A percentile compares a stretch with the other conserved stretches of the same genome.
Evolutionary conservation across 2,888 invertebrate genomes (phyloP).

Genomic region (Stenichneumon culpator): DNA sequence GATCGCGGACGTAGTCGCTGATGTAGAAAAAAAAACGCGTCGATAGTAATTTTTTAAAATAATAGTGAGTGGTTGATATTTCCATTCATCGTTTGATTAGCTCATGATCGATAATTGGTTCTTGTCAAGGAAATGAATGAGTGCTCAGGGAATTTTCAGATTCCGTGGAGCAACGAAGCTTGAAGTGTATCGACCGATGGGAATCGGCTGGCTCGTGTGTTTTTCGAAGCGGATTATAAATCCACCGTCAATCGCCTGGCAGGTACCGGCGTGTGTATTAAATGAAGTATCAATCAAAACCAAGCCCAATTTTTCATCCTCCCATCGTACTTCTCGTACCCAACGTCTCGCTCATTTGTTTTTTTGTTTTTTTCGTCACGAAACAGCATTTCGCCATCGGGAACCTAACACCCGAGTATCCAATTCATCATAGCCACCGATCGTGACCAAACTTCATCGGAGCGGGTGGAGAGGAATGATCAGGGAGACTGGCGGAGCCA

Average conservation of each 20-base stretch:
- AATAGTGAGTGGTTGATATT: not conserved
- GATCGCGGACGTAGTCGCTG: not conserved
- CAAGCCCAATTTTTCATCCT: not conserved
- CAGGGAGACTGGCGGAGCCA: constrained; percentile 41
- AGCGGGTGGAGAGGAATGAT: constrained; percentile 40
- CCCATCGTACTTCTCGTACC: not conserved
- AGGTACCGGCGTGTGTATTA: not conserved
- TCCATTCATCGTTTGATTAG: not conserved
- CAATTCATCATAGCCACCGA: constrained; percentile 19
- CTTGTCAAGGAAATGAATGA: too few species aligned
- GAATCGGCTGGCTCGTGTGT: not conserved
- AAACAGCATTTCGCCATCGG: constrained; percentile 39
- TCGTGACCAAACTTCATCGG: constrained; percentile 60
- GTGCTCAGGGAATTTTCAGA: too few species aligned
- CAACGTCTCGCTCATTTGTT: not conserved
- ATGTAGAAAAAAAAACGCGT: not conserved
- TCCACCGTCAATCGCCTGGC: not conserved
- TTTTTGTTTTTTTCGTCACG: not conserved
- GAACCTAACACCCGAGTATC: constrained; percentile 13
- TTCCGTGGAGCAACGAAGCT: not conserved
- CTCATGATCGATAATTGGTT: not conserved
- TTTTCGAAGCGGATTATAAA: not conserved
- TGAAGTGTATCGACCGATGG: not conserved
- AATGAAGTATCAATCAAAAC: constrained; percentile 13
- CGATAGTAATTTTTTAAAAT: not conserved